Evolutionary conservation across 2,113 vertebrate genomes (phyloP).

Genomic region (Peucedramus taeniatus): DNA sequence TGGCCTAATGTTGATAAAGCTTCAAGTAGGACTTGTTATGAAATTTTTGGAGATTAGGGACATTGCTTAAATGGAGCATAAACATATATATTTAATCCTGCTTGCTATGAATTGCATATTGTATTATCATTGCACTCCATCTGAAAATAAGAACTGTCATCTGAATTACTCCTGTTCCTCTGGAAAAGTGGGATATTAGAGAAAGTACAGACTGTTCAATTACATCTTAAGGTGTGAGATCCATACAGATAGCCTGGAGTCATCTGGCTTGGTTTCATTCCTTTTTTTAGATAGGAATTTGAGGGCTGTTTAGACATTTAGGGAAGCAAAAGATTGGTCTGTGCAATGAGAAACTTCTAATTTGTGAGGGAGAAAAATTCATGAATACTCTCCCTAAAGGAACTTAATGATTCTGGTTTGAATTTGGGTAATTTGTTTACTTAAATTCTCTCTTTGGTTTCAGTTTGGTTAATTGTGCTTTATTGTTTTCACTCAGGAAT

Average conservation of each 20-base stretch:
- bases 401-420: background rate
- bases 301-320: background rate
- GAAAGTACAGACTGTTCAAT: background rate
- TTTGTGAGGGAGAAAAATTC: background rate
- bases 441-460: background rate
- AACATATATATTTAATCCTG: background rate
- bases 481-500: background rate
- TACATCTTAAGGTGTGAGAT: background rate
- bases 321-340: background rate
- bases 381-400: background rate
- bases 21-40: background rate
- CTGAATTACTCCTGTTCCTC: background rate
- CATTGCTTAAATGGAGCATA: background rate
- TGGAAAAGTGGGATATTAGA: background rate
- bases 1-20: background rate
- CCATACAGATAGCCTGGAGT: background rate
- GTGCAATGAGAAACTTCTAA: background rate
- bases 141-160: background rate
- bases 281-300: background rate
- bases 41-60: background rate
- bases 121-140: background rate
- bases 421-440: background rate
- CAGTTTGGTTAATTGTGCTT: background rate
- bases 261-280: background rate
- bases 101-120: background rate